phyloP scores from a whole-genome alignment of 2,888 invertebrate genomes.

The Hyposoter dolosus region DNA sequence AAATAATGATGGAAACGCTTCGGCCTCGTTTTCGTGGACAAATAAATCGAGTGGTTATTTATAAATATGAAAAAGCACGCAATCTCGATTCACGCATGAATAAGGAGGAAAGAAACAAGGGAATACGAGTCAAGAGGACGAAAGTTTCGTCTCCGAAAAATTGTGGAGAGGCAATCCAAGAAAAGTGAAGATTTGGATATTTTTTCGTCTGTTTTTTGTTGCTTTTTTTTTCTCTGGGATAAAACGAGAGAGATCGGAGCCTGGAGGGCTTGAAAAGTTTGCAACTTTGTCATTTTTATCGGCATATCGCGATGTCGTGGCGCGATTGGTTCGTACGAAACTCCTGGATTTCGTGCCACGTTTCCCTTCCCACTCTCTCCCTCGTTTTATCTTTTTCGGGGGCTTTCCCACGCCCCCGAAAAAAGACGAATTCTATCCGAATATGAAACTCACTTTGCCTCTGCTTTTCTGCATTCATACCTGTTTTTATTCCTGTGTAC shows the following conservation, averaged over 20 bases:
- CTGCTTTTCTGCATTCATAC: constrained; percentile 11
- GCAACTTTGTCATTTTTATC: constrained; percentile 84
- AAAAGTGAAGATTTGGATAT: constrained; percentile 67
- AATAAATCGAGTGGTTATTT: neutral
- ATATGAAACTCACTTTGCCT: constrained; percentile 40
- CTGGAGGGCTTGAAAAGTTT: constrained; percentile 74
- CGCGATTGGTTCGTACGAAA: constrained; percentile 78
- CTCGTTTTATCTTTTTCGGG: neutral
- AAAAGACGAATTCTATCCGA: neutral
- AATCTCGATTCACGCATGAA: constrained; percentile 58
- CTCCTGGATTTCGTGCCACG: neutral
- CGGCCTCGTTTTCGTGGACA: neutral
- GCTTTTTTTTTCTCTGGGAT: constrained; percentile 19
- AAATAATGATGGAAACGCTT: neutral
- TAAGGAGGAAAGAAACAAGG: constrained; percentile 32
- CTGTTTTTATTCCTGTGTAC: neutral
- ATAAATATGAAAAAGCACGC: constrained; percentile 39
- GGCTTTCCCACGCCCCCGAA: constrained; percentile 8
- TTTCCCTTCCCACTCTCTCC: constrained; percentile 26
- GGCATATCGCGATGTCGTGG: constrained; percentile 78
- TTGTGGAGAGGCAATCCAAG: constrained; percentile 54
- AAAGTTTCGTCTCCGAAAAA: constrained; percentile 52
- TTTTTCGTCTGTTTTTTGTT: constrained; percentile 38
- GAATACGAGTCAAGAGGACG: neutral
- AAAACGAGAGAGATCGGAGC: constrained; percentile 29